Evolutionary conservation across 2,113 vertebrate genomes (phyloP).

Genomic region (Syngnathus floridae): DNA sequence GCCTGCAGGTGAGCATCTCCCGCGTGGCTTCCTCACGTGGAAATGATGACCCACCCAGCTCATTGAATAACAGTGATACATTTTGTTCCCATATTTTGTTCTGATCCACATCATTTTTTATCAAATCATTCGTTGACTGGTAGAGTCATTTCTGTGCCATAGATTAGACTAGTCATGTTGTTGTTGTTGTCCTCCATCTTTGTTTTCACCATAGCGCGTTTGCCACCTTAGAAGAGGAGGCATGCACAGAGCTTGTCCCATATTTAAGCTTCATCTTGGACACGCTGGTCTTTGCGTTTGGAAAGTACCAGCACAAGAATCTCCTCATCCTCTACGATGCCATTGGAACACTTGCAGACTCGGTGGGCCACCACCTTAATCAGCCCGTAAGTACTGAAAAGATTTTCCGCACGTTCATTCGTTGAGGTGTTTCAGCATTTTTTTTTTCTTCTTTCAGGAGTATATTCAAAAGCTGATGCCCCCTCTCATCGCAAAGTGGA

Average conservation of each 20-base stretch:
- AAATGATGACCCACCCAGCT: conserved; percentile 56
- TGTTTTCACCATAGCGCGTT: conserved; percentile 74
- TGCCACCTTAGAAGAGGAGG: conserved; percentile 91
- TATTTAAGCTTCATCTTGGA: conserved; percentile 95
- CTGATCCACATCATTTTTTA: conserved; percentile 39
- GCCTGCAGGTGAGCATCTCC: conserved; percentile 82
- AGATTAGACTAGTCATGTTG: neutral
- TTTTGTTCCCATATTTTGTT: conserved; percentile 49
- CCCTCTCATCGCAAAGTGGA: conserved; percentile 90
- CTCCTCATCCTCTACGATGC: conserved; percentile 93
- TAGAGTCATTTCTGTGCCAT: neutral
- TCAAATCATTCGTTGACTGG: neutral
- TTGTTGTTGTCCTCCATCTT: neutral
- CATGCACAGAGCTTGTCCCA: conserved; percentile 90
- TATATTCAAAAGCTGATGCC: conserved; percentile 94
- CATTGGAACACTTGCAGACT: conserved; percentile 90
- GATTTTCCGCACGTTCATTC: no score
- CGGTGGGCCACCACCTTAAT: conserved; percentile 93
- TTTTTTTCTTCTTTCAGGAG: conserved; percentile 64
- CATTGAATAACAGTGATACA: conserved; percentile 59
- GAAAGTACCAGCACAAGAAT: conserved; percentile 97
- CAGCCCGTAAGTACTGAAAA: conserved; percentile 74
- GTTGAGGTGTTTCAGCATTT: neutral
- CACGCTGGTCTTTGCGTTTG: conserved; percentile 90
- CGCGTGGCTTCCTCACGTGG: conserved; percentile 8